Evolutionary conservation across 2,797 vertebrate genomes (phyloP).

Genomic region (Myotis pilosus): DNA sequence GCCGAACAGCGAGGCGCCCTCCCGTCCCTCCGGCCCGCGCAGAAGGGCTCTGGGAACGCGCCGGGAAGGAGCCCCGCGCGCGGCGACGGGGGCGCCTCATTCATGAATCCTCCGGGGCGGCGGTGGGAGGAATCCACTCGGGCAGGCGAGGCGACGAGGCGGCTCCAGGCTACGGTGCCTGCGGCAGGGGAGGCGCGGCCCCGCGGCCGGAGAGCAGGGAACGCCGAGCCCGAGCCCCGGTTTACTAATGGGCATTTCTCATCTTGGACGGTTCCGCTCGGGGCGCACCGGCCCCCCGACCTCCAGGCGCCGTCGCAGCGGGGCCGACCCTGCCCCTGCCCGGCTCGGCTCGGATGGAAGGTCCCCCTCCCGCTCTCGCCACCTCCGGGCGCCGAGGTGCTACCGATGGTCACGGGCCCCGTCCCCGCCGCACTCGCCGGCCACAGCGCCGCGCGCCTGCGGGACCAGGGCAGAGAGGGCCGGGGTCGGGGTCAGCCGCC

Average conservation of each 20-base stretch:
- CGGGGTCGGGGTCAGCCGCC: not conserved
- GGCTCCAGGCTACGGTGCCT: conserved; percentile 27
- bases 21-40: not conserved
- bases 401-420: not conserved
- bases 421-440: not conserved
- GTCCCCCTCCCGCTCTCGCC: not conserved
- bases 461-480: not conserved
- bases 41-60: not conserved
- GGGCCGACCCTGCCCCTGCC: not conserved
- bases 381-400: not conserved
- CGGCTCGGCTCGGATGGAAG: not conserved
- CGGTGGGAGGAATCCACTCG: conserved; percentile 65
- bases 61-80: conserved; percentile 39
- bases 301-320: not conserved
- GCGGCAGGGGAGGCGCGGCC: not conserved
- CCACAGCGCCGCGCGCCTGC: not conserved
- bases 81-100: conserved; percentile 42
- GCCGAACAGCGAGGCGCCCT: not conserved
- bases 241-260: not conserved
- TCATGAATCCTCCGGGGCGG: conserved; percentile 68
- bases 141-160: conserved; percentile 50
- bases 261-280: not conserved
- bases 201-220: not conserved
- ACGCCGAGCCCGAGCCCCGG: not conserved
- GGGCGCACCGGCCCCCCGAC: not conserved